Percentiles rank a stretch among this genome's conserved stretches.
Evolutionary conservation across 2,113 vertebrate genomes (phyloP).

Genomic region (Brachirus orientalis): DNA sequence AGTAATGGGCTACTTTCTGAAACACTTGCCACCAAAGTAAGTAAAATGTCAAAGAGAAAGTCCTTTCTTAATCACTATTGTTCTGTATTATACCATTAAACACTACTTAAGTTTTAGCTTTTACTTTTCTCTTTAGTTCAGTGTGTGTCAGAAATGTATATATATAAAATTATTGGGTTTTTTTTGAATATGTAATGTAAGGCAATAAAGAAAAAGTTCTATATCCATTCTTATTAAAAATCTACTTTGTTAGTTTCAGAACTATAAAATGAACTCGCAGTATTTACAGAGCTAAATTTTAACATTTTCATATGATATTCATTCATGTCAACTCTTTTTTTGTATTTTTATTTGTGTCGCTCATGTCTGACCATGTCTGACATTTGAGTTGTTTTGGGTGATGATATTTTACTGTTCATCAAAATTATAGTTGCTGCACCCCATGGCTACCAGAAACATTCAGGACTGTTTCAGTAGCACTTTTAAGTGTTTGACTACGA

Average conservation of each 20-base stretch:
- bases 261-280: not conserved
- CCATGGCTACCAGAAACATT: not conserved
- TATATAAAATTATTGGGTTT: no score
- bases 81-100: not conserved
- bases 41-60: slow-evolving; percentile 50
- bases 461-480: not conserved
- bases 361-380: no score
- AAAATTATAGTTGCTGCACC: not conserved
- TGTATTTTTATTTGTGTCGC: not conserved
- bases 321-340: no score
- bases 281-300: not conserved
- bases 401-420: not conserved
- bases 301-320: no score
- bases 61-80: not conserved
- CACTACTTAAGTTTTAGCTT: not conserved
- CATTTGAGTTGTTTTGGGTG: no score
- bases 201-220: no score
- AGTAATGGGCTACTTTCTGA: slow-evolving; percentile 96
- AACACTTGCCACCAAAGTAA: slow-evolving; percentile 93
- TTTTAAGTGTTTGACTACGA: slow-evolving; percentile 22
- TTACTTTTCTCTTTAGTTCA: not conserved
- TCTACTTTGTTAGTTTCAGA: no score
- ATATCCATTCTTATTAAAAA: no score
- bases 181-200: no score
- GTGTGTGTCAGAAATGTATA: not conserved